phyloP scores from a whole-genome alignment of 1,140 invertebrate genomes.

The Scaptomyza pallida region DNA sequence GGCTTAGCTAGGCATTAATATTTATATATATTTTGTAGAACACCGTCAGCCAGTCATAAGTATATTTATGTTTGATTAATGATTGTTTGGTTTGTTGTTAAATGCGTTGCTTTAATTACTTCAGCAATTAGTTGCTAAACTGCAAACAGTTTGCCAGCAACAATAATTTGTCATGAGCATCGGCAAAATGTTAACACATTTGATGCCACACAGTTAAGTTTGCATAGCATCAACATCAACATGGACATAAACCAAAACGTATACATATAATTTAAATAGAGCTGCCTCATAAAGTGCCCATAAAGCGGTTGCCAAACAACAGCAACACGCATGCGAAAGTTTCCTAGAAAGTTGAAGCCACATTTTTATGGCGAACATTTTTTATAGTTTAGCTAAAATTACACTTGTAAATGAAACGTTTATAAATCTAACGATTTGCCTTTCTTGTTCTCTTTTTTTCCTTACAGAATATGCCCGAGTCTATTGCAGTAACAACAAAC shows the following conservation, averaged over 20 bases:
- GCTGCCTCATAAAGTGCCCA: slow-evolving; percentile 40
- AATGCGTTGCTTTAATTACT: slow-evolving; percentile 71
- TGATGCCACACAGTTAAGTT: slow-evolving; percentile 32
- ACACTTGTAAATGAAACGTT: slow-evolving; percentile 45
- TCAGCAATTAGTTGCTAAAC: slow-evolving; percentile 71
- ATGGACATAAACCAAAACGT: not conserved
- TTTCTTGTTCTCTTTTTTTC: not conserved
- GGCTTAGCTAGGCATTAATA: slow-evolving; percentile 28
- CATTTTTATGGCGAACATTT: slow-evolving; percentile 33
- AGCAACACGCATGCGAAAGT: slow-evolving; percentile 32
- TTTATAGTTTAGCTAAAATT: slow-evolving; percentile 42
- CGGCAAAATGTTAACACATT: slow-evolving; percentile 43
- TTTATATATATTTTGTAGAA: slow-evolving; percentile 57
- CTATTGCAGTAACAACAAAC: slow-evolving; percentile 32
- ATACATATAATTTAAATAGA: slow-evolving; percentile 27
- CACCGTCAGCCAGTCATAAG: slow-evolving; percentile 30
- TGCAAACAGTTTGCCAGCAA: slow-evolving; percentile 44
- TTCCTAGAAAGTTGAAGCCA: slow-evolving; percentile 42
- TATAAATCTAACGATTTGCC: slow-evolving; percentile 20
- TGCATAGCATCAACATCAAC: slow-evolving; percentile 19
- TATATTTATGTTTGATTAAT: slow-evolving; percentile 70
- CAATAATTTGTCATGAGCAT: slow-evolving; percentile 66
- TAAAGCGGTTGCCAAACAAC: slow-evolving; percentile 18
- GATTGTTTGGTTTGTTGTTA: slow-evolving; percentile 54
- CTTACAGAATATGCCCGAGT: slow-evolving; percentile 63